Conservation (phyloP, 2,888 invertebrate genomes). For the Patella depressa region DNA sequence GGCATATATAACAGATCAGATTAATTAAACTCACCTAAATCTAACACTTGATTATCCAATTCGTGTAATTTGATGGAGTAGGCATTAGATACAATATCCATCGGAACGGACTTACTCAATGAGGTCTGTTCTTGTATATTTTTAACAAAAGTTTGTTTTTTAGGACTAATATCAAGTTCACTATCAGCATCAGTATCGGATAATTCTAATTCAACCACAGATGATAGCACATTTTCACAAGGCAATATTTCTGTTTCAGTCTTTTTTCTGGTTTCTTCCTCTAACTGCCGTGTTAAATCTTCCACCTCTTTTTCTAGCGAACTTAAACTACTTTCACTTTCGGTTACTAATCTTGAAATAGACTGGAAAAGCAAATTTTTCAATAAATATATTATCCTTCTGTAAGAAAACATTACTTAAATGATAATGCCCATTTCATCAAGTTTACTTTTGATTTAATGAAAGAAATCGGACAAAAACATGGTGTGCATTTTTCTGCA, state of each 20-base stretch:
- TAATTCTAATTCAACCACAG: neutral
- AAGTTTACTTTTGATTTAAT: too few species aligned
- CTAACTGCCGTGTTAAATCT: neutral
- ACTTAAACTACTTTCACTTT: neutral
- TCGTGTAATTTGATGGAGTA: slow-evolving; percentile 1
- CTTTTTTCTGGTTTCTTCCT: neutral
- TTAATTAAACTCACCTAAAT: neutral
- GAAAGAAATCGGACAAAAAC: too few species aligned
- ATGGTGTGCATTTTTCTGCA: too few species aligned
- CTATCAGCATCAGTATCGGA: neutral
- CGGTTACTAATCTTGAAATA: neutral
- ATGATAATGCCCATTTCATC: too few species aligned
- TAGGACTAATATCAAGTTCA: neutral
- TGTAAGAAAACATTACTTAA: too few species aligned
- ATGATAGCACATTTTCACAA: neutral
- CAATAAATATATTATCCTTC: too few species aligned
- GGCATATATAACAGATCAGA: too few species aligned
- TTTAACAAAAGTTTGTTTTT: neutral
- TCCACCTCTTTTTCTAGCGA: neutral
- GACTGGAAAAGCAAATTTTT: neutral
- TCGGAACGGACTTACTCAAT: neutral
- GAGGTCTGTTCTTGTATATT: too few species aligned
- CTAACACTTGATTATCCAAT: slow-evolving; percentile 4
- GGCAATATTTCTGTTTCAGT: neutral
- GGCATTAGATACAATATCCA: neutral